Evolutionary conservation across 2,888 invertebrate species (phyloP).

Genomic region (Amphimallon solstitiale): DNA sequence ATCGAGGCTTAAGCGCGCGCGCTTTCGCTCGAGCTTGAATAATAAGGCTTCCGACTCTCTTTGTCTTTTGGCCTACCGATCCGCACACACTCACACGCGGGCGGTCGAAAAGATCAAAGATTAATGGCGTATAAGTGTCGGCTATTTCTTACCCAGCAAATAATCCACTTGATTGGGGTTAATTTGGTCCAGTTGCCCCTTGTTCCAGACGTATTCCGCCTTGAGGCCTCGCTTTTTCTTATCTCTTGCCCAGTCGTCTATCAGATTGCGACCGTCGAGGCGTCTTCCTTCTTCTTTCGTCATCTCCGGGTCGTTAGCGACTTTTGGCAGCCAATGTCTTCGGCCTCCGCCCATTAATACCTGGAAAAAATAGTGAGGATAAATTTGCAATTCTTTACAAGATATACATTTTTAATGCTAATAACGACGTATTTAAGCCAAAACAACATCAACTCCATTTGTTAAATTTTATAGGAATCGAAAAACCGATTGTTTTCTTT

Average conservation of each 20-base stretch:
- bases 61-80: too few relatives aligned
- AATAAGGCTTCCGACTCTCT: too few relatives aligned
- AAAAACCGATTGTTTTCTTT: too few relatives aligned
- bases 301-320: conserved; percentile 76
- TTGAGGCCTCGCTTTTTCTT: conserved; percentile 74
- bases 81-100: too few relatives aligned
- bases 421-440: too few relatives aligned
- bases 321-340: conserved; percentile 78
- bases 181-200: conserved; percentile 75
- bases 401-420: too few relatives aligned
- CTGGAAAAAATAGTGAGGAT: conserved; percentile 62
- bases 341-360: conserved; percentile 83
- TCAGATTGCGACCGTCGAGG: conserved; percentile 80
- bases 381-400: too few relatives aligned
- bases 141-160: conserved; percentile 71
- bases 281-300: conserved; percentile 76
- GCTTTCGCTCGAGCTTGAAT: not conserved
- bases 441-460: too few relatives aligned
- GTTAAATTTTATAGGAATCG: too few relatives aligned
- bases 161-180: conserved; percentile 78
- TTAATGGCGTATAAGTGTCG: conserved; percentile 23
- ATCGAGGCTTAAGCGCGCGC: not conserved
- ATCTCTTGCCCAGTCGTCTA: conserved; percentile 82
- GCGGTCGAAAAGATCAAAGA: conserved; percentile 22
- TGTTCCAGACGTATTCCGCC: conserved; percentile 79